A percentile compares a stretch with the other conserved stretches of the same genome.
Evolutionary conservation across 1,140 invertebrate species (phyloP).

Genomic region (Muscidifurax raptorellus): DNA sequence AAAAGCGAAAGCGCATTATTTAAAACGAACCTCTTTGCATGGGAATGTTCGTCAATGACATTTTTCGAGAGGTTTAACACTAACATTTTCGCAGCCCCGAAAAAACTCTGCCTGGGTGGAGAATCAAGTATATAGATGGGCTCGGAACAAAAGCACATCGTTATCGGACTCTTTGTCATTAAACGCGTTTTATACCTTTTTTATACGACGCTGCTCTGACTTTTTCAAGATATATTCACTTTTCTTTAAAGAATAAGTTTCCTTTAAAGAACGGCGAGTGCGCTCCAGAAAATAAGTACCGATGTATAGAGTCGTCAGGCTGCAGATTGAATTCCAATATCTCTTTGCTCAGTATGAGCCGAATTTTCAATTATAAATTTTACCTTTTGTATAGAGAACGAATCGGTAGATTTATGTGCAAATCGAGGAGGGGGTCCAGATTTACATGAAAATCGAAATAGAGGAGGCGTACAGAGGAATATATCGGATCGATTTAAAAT

Average conservation of each 20-base stretch:
- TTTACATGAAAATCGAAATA: not conserved
- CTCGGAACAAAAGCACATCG: conserved; percentile 18
- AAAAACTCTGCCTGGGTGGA: not conserved
- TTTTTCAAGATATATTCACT: not conserved
- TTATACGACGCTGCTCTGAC: not conserved
- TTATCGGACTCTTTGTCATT: conserved; percentile 20
- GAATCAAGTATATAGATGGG: conserved; percentile 5
- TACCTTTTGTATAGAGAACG: too few relatives aligned
- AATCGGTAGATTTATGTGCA: not conserved
- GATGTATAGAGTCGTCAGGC: too few relatives aligned
- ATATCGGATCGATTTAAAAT: not conserved
- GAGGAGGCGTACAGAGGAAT: not conserved
- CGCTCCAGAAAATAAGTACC: not conserved
- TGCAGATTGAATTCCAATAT: too few relatives aligned
- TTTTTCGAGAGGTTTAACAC: conserved; percentile 34
- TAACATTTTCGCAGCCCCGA: conserved; percentile 14
- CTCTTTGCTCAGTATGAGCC: too few relatives aligned
- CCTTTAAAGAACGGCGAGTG: not conserved
- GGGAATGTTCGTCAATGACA: conserved; percentile 36
- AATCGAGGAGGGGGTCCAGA: not conserved
- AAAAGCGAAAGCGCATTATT: conserved; percentile 26
- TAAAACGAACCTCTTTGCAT: conserved; percentile 38
- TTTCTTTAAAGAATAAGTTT: conserved; percentile 1
- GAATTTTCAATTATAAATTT: too few relatives aligned
- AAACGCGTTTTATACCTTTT: not conserved